Evolutionary conservation across 2,888 invertebrate genomes (phyloP).

Genomic region (Spilarctia lutea): DNA sequence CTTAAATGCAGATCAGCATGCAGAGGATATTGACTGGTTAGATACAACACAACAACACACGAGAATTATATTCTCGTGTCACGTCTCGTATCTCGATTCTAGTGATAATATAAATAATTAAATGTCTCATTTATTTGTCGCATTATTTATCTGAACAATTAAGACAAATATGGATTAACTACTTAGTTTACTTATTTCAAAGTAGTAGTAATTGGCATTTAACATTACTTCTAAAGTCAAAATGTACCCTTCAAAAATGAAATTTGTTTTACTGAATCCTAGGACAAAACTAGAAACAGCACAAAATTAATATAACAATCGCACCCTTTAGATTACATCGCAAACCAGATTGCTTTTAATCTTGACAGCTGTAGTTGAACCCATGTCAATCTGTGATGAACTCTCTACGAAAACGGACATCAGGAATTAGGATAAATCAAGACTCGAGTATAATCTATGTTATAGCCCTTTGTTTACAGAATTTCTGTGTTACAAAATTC

Average conservation of each 20-base stretch:
- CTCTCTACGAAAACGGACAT: slow-evolving; percentile 29
- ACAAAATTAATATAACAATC: slow-evolving; percentile 16
- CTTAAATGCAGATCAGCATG: too few species aligned
- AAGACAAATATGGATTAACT: too few species aligned
- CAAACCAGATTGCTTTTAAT: slow-evolving; percentile 24
- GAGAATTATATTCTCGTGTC: too few species aligned
- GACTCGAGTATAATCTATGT: slow-evolving; percentile 22
- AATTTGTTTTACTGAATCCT: not conserved
- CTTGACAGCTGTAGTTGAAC: slow-evolving; percentile 39
- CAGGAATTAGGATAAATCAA: slow-evolving; percentile 23
- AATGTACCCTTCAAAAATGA: not conserved
- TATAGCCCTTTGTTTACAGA: slow-evolving; percentile 10
- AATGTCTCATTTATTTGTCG: too few species aligned
- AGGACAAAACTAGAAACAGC: slow-evolving; percentile 20
- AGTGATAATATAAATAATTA: too few species aligned
- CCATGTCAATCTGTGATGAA: slow-evolving; percentile 37
- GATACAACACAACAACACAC: too few species aligned
- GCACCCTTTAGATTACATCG: slow-evolving; percentile 28
- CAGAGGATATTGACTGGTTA: too few species aligned
- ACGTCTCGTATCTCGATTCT: too few species aligned
- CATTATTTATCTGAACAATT: too few species aligned
- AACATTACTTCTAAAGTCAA: not conserved
- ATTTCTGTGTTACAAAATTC: not conserved
- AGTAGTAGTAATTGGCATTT: not conserved
- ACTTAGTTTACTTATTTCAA: too few species aligned